Conservation (phyloP, 1,140 invertebrate genomes). For the Cryptotermes secundus region DNA sequence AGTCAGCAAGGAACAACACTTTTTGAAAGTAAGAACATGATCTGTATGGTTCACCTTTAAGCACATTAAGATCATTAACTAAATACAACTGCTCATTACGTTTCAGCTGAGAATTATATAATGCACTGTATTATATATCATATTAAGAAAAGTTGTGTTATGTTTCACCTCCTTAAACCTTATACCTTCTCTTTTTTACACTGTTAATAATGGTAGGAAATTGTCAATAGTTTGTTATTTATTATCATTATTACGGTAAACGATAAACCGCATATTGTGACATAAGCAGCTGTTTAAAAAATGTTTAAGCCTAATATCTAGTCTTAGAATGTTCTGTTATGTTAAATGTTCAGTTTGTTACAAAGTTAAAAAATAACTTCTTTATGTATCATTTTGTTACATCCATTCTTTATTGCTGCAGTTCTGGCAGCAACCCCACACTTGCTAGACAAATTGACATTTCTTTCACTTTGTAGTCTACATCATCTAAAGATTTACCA, state of each 20-base stretch:
- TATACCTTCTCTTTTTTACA: background rate
- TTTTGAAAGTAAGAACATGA: too few species aligned
- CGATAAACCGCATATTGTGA: background rate
- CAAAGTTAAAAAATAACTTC: constrained; percentile 11
- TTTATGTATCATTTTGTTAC: background rate
- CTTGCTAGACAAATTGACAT: background rate
- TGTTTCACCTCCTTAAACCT: background rate
- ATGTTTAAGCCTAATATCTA: background rate
- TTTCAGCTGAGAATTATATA: background rate
- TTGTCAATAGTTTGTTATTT: background rate
- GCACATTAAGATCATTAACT: background rate
- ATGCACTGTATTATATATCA: background rate
- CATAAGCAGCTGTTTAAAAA: constrained; percentile 8
- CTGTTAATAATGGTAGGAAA: constrained; percentile 5
- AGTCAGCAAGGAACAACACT: too few species aligned
- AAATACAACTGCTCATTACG: constrained; percentile 9
- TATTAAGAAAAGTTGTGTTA: constrained; percentile 8
- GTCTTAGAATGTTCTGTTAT: constrained; percentile 17
- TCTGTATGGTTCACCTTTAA: too few species aligned
- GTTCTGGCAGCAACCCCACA: background rate
- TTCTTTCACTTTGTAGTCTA: background rate
- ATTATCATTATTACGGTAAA: background rate
- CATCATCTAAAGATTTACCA: background rate
- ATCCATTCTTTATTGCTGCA: background rate
- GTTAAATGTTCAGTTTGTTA: constrained; percentile 17